phyloP scores from a whole-genome alignment of 2,888 invertebrate species.

The Chrysina gloriosa region DNA sequence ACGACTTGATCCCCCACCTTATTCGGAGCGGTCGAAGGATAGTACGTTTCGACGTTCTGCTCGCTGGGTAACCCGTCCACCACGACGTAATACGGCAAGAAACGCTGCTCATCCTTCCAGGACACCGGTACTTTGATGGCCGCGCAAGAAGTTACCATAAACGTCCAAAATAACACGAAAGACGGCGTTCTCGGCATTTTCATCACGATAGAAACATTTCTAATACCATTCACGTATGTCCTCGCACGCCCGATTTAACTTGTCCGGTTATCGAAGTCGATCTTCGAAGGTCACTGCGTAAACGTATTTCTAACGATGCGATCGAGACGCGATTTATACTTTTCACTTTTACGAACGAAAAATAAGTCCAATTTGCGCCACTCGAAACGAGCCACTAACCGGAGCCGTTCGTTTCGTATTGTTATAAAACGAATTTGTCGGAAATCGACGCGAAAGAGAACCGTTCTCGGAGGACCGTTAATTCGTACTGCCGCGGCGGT shows the following conservation, averaged over 20 bases:
- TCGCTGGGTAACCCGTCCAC: constrained; percentile 16
- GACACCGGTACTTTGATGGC: constrained; percentile 9
- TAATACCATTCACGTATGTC: neutral
- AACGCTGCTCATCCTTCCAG: constrained; percentile 6
- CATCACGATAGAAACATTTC: neutral
- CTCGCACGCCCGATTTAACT: too few relatives aligned
- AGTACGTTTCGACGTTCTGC: constrained; percentile 1
- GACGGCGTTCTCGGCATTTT: neutral
- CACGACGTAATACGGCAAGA: constrained; percentile 1
- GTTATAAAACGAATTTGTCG: too few relatives aligned
- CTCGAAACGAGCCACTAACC: too few relatives aligned
- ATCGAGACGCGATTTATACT: too few relatives aligned
- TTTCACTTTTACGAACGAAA: too few relatives aligned
- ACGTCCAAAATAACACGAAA: neutral
- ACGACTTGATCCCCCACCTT: constrained; percentile 10
- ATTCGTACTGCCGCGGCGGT: neutral
- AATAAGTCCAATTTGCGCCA: too few relatives aligned
- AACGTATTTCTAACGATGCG: too few relatives aligned
- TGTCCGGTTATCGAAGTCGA: too few relatives aligned
- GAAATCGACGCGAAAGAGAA: too few relatives aligned
- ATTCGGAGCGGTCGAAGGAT: neutral
- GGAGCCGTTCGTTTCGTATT: too few relatives aligned
- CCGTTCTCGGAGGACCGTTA: neutral
- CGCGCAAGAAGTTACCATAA: neutral
- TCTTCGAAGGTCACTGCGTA: too few relatives aligned